Conservation (phyloP, 2,888 invertebrate species). For the Eupithecia insigniata region DNA sequence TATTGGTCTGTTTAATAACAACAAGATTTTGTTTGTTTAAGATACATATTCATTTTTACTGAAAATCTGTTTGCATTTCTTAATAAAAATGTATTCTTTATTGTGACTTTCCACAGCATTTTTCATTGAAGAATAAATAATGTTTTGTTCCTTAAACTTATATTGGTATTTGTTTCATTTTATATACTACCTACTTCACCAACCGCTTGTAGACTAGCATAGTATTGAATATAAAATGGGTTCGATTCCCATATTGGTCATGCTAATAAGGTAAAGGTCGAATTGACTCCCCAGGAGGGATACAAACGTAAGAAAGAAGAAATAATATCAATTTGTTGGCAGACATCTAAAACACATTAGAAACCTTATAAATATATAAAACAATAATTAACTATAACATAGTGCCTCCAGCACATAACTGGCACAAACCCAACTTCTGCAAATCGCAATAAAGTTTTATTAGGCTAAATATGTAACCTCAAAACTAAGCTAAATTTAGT, state of each 20-base stretch:
- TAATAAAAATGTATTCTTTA: not conserved
- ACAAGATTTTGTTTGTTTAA: not conserved
- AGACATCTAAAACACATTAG: too few species aligned
- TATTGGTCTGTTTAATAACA: not conserved
- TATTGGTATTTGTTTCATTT: not conserved
- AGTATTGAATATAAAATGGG: not conserved
- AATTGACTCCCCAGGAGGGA: not conserved
- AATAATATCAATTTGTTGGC: too few species aligned
- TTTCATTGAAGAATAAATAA: not conserved
- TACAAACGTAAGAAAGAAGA: too few species aligned
- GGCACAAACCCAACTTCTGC: not conserved
- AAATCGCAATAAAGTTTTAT: not conserved
- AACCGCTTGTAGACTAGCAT: not conserved
- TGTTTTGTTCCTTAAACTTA: not conserved
- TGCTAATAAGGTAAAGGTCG: not conserved
- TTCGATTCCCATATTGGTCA: not conserved
- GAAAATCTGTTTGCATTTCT: not conserved
- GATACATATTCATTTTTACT: not conserved
- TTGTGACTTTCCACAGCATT: not conserved
- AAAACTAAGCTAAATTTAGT: not conserved
- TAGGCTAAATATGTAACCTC: not conserved
- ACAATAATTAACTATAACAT: too few species aligned
- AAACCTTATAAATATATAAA: too few species aligned
- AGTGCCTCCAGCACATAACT: too few species aligned
- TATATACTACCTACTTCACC: not conserved